phyloP scores from a whole-genome alignment of 92 coral and sea anemone species.

The Galaxea fascicularis region DNA sequence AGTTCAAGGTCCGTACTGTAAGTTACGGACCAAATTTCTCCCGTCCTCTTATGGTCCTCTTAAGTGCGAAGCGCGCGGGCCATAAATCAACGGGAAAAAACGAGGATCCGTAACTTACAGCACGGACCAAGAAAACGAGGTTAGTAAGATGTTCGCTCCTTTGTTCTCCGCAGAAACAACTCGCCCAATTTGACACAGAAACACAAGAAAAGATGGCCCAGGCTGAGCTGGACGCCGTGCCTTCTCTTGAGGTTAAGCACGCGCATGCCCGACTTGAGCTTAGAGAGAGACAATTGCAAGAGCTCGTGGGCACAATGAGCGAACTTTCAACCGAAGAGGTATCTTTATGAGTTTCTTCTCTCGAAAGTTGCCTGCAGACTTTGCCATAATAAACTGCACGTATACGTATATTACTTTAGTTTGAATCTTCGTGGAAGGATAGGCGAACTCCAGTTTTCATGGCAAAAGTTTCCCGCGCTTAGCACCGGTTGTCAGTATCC shows the following conservation, averaged over 20 bases:
- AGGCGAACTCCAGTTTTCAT: too few species aligned
- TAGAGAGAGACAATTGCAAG: conserved; percentile 91
- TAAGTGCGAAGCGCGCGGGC: too few species aligned
- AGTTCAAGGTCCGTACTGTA: too few species aligned
- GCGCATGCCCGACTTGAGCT: conserved; percentile 94
- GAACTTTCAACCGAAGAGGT: conserved; percentile 97
- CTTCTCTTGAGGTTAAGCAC: conserved; percentile 93
- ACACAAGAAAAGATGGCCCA: conserved; percentile 72
- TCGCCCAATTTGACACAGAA: conserved; percentile 85
- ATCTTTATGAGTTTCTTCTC: neutral
- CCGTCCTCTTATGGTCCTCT: too few species aligned
- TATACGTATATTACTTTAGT: too few species aligned
- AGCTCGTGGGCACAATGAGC: conserved; percentile 97
- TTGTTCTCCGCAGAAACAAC: conserved; percentile 75
- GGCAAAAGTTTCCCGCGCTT: neutral
- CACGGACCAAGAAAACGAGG: too few species aligned
- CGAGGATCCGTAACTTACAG: too few species aligned
- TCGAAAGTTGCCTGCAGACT: neutral
- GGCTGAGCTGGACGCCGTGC: conserved; percentile 84
- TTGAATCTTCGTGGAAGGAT: too few species aligned
- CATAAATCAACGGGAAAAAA: too few species aligned
- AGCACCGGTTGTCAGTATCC: too few species aligned
- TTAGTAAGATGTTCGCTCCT: too few species aligned
- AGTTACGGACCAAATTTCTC: too few species aligned
- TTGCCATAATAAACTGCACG: neutral